These are phyloP conservation scores for Microcebus lehilahytsara DNA, from an alignment of 2,113 vertebrate genomes.

Conservation along the genomic window DNA sequence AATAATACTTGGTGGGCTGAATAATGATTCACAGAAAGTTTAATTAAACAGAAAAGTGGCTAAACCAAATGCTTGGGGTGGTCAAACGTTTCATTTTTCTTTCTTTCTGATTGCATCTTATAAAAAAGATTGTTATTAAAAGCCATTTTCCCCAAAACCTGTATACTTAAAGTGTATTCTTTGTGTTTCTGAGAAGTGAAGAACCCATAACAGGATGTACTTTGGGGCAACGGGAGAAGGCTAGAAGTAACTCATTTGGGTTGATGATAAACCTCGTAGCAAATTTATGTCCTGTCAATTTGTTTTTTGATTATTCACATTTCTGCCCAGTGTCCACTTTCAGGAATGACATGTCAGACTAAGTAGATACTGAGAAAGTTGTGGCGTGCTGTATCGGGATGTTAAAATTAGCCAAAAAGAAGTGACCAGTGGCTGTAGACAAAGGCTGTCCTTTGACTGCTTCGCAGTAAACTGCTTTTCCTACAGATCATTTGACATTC, in stretches of 20 bases:
- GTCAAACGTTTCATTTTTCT: slow-evolving; percentile 1
- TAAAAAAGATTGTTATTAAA: neutral
- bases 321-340: slow-evolving; percentile 52
- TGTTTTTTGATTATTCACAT: slow-evolving; percentile 65
- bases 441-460: neutral
- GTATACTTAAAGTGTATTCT: neutral
- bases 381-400: slow-evolving; percentile 44
- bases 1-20: slow-evolving; percentile 13
- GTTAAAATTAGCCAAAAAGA: slow-evolving; percentile 54
- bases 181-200: slow-evolving; percentile 10
- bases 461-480: slow-evolving; percentile 54
- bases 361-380: slow-evolving; percentile 56
- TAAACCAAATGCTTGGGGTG: neutral
- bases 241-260: slow-evolving; percentile 39
- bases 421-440: neutral
- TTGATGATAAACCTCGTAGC: slow-evolving; percentile 68
- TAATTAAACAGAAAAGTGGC: slow-evolving; percentile 32
- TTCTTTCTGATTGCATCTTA: neutral
- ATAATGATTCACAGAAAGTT: slow-evolving; percentile 68
- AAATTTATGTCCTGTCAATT: slow-evolving; percentile 51
- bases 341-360: slow-evolving; percentile 76
- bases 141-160: neutral
- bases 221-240: neutral
- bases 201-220: neutral
- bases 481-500: slow-evolving; percentile 18